Evolutionary conservation across 2,797 vertebrate species (phyloP).

Genomic region (Poecile montanus): DNA sequence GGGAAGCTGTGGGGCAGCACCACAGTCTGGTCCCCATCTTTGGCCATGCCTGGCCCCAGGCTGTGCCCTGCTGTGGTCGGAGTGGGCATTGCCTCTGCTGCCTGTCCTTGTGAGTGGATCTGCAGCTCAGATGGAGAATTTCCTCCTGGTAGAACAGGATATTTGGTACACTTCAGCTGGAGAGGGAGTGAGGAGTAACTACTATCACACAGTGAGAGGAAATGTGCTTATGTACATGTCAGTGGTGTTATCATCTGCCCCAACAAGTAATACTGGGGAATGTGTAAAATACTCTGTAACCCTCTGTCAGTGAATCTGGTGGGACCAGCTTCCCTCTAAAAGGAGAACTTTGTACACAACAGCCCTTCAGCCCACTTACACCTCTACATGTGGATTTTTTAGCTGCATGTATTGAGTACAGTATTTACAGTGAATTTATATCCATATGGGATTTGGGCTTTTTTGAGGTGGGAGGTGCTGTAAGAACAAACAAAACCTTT

Average conservation of each 20-base stretch:
- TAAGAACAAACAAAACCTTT: background rate
- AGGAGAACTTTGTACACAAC: background rate
- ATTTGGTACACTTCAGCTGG: background rate
- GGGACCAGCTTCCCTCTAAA: background rate
- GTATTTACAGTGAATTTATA: background rate
- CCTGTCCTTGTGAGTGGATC: background rate
- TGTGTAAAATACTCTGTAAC: background rate
- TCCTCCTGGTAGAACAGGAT: background rate
- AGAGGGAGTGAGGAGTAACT: background rate
- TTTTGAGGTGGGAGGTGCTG: background rate
- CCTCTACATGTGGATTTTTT: background rate
- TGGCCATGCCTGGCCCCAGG: background rate
- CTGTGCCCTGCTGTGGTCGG: background rate
- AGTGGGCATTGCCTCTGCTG: background rate
- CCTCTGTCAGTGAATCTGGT: background rate
- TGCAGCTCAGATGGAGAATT: background rate
- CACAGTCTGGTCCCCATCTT: fast-evolving
- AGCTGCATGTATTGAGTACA: background rate
- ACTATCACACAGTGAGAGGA: background rate
- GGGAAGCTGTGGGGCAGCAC: background rate
- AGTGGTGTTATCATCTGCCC: background rate
- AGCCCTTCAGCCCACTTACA: background rate
- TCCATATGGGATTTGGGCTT: background rate
- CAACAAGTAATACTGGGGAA: background rate
- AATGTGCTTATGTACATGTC: background rate